These are phyloP conservation scores for Elmis aenea DNA, from an alignment of 2,888 invertebrate genomes.

Conservation along the genomic window DNA sequence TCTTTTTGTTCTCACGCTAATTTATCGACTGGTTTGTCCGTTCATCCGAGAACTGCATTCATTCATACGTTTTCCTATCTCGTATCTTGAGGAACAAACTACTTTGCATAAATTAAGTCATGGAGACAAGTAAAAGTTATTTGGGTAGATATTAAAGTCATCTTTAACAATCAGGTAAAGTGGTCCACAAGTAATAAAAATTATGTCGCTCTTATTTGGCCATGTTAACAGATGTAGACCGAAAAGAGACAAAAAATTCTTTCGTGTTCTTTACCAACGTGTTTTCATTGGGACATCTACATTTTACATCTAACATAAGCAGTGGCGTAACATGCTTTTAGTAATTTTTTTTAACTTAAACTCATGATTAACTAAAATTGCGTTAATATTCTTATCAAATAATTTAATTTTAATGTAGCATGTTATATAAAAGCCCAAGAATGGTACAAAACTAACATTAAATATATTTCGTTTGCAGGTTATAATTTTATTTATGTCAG, in stretches of 20 bases:
- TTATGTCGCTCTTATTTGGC: slow-evolving; percentile 7
- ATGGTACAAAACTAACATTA: too few species aligned
- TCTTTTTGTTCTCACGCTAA: too few species aligned
- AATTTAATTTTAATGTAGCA: too few species aligned
- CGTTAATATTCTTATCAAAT: too few species aligned
- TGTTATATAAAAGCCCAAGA: too few species aligned
- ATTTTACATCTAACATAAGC: slow-evolving; percentile 19
- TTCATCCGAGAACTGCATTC: too few species aligned
- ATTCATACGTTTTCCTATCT: slow-evolving; percentile 10
- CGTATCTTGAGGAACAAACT: slow-evolving; percentile 6
- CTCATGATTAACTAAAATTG: too few species aligned
- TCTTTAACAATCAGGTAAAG: not conserved
- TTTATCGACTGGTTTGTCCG: too few species aligned
- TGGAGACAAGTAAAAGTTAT: slow-evolving; percentile 7
- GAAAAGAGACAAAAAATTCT: slow-evolving; percentile 6
- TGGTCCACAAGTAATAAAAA: slow-evolving; percentile 4
- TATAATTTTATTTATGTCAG: too few species aligned
- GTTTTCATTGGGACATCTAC: slow-evolving; percentile 25
- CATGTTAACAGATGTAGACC: slow-evolving; percentile 12
- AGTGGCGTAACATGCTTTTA: slow-evolving; percentile 15
- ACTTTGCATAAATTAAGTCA: slow-evolving; percentile 13
- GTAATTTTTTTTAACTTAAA: too few species aligned
- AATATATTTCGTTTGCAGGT: too few species aligned
- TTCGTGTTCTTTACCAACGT: too few species aligned
- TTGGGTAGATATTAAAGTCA: not conserved